These are phyloP conservation scores for Sparus aurata DNA, from an alignment of 2,797 vertebrate species.

Conservation along the genomic window DNA sequence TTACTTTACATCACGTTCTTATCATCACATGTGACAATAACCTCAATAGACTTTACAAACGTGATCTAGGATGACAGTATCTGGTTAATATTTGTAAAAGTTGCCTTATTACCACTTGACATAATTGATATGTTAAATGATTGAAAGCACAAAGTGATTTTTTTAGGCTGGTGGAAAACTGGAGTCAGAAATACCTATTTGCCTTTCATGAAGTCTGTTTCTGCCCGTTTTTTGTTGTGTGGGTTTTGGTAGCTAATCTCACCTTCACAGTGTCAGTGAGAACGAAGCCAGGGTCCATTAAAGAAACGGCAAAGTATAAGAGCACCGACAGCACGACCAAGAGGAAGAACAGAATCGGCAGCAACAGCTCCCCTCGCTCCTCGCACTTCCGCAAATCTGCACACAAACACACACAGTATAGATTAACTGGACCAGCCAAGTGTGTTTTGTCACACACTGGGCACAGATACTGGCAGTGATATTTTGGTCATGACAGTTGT, in stretches of 20 bases:
- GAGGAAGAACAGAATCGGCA: conserved; percentile 86
- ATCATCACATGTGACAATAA: not conserved
- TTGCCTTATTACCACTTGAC: not conserved
- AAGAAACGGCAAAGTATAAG: conserved; percentile 91
- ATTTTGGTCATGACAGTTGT: not conserved
- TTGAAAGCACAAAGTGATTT: not conserved
- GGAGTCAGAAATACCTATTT: not conserved
- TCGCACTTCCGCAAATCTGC: conserved; percentile 87
- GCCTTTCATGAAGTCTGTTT: not conserved
- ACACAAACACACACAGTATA: conserved; percentile 1
- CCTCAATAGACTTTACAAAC: not conserved
- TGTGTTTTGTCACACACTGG: not conserved
- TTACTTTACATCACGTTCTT: not conserved
- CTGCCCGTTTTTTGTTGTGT: not conserved
- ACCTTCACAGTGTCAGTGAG: conserved; percentile 83
- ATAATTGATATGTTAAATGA: not conserved
- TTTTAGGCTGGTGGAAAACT: not conserved
- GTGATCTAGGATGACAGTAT: not conserved
- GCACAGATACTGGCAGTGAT: not conserved
- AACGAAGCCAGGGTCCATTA: conserved; percentile 97
- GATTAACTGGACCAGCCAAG: no score
- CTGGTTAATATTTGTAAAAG: not conserved
- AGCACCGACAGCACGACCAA: conserved; percentile 90
- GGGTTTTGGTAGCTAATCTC: conserved; percentile 4
- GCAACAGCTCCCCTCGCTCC: conserved; percentile 86